These are phyloP conservation scores for Drosophila suboccidentalis DNA, from an alignment of 2,888 invertebrate genomes.

Conservation along the genomic window DNA sequence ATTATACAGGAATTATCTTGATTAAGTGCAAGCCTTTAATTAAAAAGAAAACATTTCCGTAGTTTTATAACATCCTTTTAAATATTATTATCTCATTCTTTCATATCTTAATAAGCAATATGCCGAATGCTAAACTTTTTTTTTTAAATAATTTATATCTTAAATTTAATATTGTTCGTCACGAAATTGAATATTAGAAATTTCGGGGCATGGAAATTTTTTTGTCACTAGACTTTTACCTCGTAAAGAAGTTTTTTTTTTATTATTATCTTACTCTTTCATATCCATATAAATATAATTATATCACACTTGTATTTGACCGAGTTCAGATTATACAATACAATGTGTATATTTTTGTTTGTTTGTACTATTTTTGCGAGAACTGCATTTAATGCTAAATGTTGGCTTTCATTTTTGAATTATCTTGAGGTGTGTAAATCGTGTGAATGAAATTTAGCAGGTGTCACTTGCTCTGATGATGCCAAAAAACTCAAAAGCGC, in stretches of 20 bases:
- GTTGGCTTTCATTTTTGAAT: slow-evolving; percentile 17
- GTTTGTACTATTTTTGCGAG: slow-evolving; percentile 28
- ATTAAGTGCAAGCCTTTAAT: neutral
- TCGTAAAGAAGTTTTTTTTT: too few species aligned
- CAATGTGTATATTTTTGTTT: neutral
- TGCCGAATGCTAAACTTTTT: too few species aligned
- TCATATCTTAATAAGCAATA: neutral
- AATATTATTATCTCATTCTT: neutral
- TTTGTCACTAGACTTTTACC: too few species aligned
- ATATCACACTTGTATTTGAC: neutral
- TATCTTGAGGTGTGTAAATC: slow-evolving; percentile 19
- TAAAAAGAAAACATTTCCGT: neutral
- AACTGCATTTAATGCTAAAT: slow-evolving; percentile 40
- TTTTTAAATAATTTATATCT: too few species aligned
- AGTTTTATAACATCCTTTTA: neutral
- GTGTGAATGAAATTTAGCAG: slow-evolving; percentile 75
- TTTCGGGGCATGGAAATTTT: too few species aligned
- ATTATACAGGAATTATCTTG: neutral
- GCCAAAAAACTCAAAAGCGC: slow-evolving; percentile 4
- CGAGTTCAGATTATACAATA: slow-evolving; percentile 1
- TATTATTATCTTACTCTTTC: neutral
- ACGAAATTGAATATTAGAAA: too few species aligned
- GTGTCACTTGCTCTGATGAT: slow-evolving; percentile 53
- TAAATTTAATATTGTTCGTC: too few species aligned
- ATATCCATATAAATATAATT: slow-evolving; percentile 2